A percentile compares a stretch with the other conserved stretches of the same genome.
Evolutionary conservation across 2,888 invertebrate species (phyloP).

Genomic region (Lasioglossum zephyrum): DNA sequence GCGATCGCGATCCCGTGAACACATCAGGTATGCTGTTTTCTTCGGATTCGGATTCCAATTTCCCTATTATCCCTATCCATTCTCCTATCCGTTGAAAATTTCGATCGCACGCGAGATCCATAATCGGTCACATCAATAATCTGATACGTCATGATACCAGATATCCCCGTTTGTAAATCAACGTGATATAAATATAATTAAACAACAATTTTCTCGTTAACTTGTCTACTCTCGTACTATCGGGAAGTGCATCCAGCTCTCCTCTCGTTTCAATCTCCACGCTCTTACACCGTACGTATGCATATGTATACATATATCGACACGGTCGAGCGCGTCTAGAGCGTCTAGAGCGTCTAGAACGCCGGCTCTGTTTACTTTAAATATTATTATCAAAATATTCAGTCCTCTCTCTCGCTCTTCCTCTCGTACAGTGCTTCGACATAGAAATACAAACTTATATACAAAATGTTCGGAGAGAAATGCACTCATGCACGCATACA

Average conservation of each 20-base stretch:
- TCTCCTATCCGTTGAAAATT: constrained; percentile 27
- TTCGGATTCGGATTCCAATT: not conserved
- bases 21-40: constrained; percentile 53
- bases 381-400: constrained; percentile 61
- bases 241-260: constrained; percentile 48
- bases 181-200: constrained; percentile 62
- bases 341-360: not conserved
- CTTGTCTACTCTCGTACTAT: constrained; percentile 58
- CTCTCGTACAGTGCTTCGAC: constrained; percentile 50
- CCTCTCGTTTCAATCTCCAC: constrained; percentile 19
- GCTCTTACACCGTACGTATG: constrained; percentile 1
- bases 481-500: constrained; percentile 61
- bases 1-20: constrained; percentile 53
- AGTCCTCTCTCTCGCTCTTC: constrained; percentile 49
- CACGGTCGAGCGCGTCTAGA: constrained; percentile 35
- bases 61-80: not conserved
- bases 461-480: constrained; percentile 60
- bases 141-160: constrained; percentile 83
- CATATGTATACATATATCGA: constrained; percentile 10
- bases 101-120: constrained; percentile 65
- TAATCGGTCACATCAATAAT: constrained; percentile 51
- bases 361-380: constrained; percentile 33
- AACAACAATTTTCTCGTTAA: constrained; percentile 53
- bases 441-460: constrained; percentile 68
- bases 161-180: constrained; percentile 59